Percentiles rank a stretch among this genome's conserved stretches.
phyloP scores from a whole-genome alignment of 2,113 vertebrate genomes.

The Loxodonta africana region DNA sequence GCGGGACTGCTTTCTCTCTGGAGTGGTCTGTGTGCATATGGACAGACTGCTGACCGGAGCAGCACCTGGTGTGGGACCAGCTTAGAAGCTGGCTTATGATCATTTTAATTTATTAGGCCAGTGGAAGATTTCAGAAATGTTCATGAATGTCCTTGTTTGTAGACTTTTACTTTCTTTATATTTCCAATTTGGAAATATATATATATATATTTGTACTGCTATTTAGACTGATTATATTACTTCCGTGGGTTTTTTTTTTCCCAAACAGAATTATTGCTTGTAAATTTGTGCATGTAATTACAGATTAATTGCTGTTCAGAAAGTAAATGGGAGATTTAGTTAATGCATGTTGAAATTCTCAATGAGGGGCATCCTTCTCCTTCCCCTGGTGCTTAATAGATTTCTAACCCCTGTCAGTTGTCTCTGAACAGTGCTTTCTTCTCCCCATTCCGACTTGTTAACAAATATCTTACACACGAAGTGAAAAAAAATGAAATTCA shows the following conservation, averaged over 20 bases:
- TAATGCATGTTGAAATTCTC: constrained; percentile 65
- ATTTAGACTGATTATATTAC: constrained; percentile 54
- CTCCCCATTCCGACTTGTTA: constrained; percentile 87
- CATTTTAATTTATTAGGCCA: background rate
- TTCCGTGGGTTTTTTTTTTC: background rate
- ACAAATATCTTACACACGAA: constrained; percentile 92
- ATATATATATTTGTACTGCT: background rate
- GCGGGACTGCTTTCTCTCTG: background rate
- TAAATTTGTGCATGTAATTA: constrained; percentile 75
- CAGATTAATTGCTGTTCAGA: constrained; percentile 68
- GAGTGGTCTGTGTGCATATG: constrained; percentile 47
- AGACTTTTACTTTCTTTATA: background rate
- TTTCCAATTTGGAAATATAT: background rate
- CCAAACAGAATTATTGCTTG: constrained; percentile 63
- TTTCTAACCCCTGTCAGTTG: constrained; percentile 83
- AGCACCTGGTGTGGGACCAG: constrained; percentile 75
- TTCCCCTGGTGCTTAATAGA: constrained; percentile 77
- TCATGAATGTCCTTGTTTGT: background rate
- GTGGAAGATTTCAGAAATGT: background rate
- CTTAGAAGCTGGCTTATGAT: background rate
- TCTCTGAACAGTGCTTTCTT: constrained; percentile 88
- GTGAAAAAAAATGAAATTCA: constrained; percentile 90
- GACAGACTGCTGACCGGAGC: constrained; percentile 41
- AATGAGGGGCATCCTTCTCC: constrained; percentile 74
- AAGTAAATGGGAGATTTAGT: constrained; percentile 66